Conservation (phyloP, 2,113 vertebrate species). For the Coryphaenoides rupestris region DNA sequence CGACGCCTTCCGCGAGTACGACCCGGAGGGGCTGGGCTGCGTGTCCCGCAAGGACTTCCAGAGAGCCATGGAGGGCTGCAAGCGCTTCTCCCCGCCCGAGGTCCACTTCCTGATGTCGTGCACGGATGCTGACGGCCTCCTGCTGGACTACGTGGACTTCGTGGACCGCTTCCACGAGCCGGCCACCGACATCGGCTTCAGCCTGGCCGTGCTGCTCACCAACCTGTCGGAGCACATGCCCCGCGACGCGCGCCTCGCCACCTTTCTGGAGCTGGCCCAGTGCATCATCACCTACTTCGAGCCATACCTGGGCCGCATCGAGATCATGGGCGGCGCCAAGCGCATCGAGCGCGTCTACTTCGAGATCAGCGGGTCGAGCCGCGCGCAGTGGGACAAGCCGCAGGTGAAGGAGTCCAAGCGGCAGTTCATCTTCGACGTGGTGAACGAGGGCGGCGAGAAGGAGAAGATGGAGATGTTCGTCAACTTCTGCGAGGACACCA, state of each 20-base stretch:
- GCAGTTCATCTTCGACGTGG: slow-evolving; percentile 95
- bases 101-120: slow-evolving; percentile 88
- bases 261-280: slow-evolving; percentile 85
- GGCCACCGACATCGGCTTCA: slow-evolving; percentile 95
- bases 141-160: slow-evolving; percentile 87
- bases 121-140: slow-evolving; percentile 79
- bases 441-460: slow-evolving; percentile 90
- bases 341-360: slow-evolving; percentile 95
- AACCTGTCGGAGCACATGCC: slow-evolving; percentile 96
- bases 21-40: slow-evolving; percentile 84
- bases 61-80: slow-evolving; percentile 91
- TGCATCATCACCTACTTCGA: slow-evolving; percentile 90
- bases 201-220: slow-evolving; percentile 89
- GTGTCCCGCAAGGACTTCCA: slow-evolving; percentile 93
- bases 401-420: slow-evolving; percentile 96
- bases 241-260: slow-evolving; percentile 80
- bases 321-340: slow-evolving; percentile 91
- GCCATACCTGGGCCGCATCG: slow-evolving; percentile 88
- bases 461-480: slow-evolving; percentile 98
- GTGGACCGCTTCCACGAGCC: slow-evolving; percentile 91
- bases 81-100: slow-evolving; percentile 83
- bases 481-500: slow-evolving; percentile 96
- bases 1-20: slow-evolving; percentile 85
- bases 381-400: slow-evolving; percentile 95
- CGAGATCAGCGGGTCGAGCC: slow-evolving; percentile 92